A percentile compares a stretch with the other conserved stretches of the same genome.
These are phyloP conservation scores for Eulimnadia texana DNA, from an alignment of 1,140 invertebrate genomes.

Conservation along the genomic window DNA sequence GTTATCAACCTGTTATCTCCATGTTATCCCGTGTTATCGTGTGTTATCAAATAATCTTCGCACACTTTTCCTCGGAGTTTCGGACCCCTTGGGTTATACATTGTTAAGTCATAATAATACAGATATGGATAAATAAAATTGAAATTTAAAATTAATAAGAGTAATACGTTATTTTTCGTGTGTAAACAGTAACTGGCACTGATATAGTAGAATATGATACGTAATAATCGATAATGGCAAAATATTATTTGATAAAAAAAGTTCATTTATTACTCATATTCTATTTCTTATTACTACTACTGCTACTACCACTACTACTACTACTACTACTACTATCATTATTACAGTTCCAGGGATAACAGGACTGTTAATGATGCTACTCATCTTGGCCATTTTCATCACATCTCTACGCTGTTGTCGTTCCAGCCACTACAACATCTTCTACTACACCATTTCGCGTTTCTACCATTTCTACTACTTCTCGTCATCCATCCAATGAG, in stretches of 20 bases:
- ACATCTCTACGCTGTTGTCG: conserved; percentile 16
- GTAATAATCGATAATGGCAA: not conserved
- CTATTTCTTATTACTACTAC: not conserved
- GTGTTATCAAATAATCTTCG: too few species aligned
- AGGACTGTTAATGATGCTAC: conserved; percentile 16
- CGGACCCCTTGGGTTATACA: too few species aligned
- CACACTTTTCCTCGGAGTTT: too few species aligned
- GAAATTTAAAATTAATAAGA: too few species aligned
- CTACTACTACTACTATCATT: not conserved
- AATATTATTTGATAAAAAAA: not conserved
- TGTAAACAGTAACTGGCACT: too few species aligned
- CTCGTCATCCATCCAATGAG: conserved; percentile 21
- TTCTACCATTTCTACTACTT: conserved; percentile 21
- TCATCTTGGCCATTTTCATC: conserved; percentile 12
- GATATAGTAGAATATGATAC: too few species aligned
- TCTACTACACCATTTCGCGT: conserved; percentile 23
- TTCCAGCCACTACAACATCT: conserved; percentile 19
- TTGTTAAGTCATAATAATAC: too few species aligned
- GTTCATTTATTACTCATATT: not conserved
- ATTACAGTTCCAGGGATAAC: conserved; percentile 19
- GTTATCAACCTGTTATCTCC: too few species aligned
- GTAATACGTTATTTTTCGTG: too few species aligned
- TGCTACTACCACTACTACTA: too few species aligned
- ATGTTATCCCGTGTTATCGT: too few species aligned
- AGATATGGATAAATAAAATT: too few species aligned